Percentiles rank a stretch among this genome's conserved stretches.
These are phyloP conservation scores for Mythimna loreyi DNA, from an alignment of 2,888 invertebrate genomes.

Conservation along the genomic window DNA sequence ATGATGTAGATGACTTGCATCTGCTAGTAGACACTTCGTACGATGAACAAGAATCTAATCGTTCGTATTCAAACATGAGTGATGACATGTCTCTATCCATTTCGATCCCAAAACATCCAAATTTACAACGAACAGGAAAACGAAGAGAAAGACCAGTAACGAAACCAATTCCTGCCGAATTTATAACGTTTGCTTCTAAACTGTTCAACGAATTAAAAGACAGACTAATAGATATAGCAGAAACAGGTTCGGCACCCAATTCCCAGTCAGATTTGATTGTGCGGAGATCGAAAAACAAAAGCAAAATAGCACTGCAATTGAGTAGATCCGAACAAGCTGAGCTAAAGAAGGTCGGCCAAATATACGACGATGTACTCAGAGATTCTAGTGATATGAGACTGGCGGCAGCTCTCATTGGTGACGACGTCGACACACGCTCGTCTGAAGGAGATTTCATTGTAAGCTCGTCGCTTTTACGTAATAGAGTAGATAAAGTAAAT, in stretches of 20 bases:
- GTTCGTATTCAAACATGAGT: background rate
- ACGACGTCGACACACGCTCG: background rate
- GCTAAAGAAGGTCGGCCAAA: constrained; percentile 5
- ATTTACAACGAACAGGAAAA: constrained; percentile 10
- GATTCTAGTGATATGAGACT: constrained; percentile 28
- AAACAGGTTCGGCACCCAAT: constrained; percentile 7
- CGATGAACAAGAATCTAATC: background rate
- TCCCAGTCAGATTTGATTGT: constrained; percentile 56
- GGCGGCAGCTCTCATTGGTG: background rate
- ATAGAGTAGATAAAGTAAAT: constrained; percentile 8
- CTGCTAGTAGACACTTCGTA: background rate
- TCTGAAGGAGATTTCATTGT: background rate
- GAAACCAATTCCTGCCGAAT: constrained; percentile 50
- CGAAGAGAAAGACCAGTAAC: constrained; percentile 24
- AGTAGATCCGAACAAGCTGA: constrained; percentile 18
- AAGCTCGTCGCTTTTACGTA: constrained; percentile 23
- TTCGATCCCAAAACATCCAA: constrained; percentile 7
- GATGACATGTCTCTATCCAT: constrained; percentile 28
- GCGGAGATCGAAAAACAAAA: constrained; percentile 43
- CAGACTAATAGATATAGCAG: too few relatives aligned
- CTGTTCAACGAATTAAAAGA: too few relatives aligned
- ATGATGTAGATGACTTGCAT: background rate
- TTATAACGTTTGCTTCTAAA: background rate
- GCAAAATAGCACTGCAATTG: constrained; percentile 16
- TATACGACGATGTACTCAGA: constrained; percentile 31